Conservation (phyloP, 2,113 vertebrate genomes). For the Candoia aspera region DNA sequence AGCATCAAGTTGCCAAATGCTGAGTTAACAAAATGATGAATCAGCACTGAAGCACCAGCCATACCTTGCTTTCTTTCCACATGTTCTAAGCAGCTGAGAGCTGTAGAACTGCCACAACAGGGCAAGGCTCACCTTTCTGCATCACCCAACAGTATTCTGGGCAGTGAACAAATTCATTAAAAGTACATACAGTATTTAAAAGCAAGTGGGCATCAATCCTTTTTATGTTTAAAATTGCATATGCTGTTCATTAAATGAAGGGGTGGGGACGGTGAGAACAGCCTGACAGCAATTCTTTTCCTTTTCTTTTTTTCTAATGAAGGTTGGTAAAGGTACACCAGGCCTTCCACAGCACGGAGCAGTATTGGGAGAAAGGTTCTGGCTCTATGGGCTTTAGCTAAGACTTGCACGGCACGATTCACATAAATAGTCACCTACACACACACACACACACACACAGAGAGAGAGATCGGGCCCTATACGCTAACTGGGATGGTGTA, state of each 20-base stretch:
- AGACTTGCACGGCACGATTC: background rate
- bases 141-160: background rate
- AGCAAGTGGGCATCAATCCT: background rate
- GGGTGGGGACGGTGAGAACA: background rate
- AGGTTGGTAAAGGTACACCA: background rate
- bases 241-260: background rate
- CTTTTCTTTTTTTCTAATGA: background rate
- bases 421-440: background rate
- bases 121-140: background rate
- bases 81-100: background rate
- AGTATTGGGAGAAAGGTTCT: background rate
- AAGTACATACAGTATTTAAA: background rate
- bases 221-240: background rate
- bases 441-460: background rate
- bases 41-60: slow-evolving; percentile 38
- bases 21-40: slow-evolving; percentile 51
- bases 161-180: background rate
- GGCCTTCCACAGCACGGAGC: background rate
- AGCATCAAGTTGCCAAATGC: slow-evolving; percentile 47
- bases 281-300: background rate
- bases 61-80: background rate
- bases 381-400: background rate
- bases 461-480: background rate
- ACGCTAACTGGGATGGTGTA: background rate
- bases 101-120: background rate